Evolutionary conservation across 2,888 invertebrate genomes (phyloP), one percentile per base, ranked within the genome.

Genomic region (Scaptomyza reducta): DNA sequence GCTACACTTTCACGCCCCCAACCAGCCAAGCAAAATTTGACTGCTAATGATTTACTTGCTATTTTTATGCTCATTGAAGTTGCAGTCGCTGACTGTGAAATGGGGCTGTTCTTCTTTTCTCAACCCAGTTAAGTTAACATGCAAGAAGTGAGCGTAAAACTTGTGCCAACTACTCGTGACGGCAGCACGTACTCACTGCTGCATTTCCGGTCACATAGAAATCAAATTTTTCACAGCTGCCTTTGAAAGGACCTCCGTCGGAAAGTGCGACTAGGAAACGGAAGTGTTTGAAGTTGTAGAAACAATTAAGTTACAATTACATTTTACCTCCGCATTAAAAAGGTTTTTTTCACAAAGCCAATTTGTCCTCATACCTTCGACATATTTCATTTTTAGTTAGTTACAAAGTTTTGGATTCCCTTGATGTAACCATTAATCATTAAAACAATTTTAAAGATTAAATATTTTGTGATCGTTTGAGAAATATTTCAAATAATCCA

Each of bases 21-120:
- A 56, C 18, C n/a, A 16, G 6, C 9, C 38, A 14, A 14, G 1
- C 38, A 38, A 57, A 64, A 56, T 45, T 41, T 54, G 74, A 67
- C 79, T 73, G 81, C 81, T 84, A 79, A 84, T 82, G 82, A 84
- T 82, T 84, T 84, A 84, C 77, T 71, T 75, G 77, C 73, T 73
- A 77, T 81, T 82, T 82, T 83, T 77, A 65, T 61, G 83, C 62
- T 47, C 63, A 49, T 66, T 77, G 47, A 51, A 61, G 74, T 69
- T 44, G 41, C 16, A 13, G 10, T 31, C 29, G 2, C 7, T 10
- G 16, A 6, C 29, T 7, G 27, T 4, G 9, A 53, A 49, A n/a
- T 1, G 38, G 9, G 11, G 27, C 1, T 22, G 16, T 31, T 31
- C 18, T 16, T 16, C 31, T 9, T 16, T 22, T 18, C 13, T 47